Percentiles rank a stretch among this genome's conserved stretches.
These are phyloP conservation scores for Megaustenia siamemsis DNA, from an alignment of 2,888 invertebrate genomes.

Conservation along the genomic window DNA sequence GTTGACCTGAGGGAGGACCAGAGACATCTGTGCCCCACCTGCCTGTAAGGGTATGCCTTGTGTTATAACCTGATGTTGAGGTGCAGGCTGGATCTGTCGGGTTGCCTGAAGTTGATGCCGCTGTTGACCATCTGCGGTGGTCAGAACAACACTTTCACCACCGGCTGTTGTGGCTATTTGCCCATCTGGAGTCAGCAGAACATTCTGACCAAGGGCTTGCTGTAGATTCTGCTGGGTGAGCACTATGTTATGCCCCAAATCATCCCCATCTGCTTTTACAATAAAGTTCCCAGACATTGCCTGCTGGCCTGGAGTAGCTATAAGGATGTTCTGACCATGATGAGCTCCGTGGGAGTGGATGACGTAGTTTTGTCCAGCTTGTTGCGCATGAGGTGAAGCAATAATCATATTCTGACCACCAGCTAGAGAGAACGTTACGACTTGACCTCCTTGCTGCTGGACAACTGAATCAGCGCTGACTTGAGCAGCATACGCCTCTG, in stretches of 20 bases:
- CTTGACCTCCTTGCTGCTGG: slow-evolving; percentile 45
- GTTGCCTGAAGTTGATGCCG: slow-evolving; percentile 40
- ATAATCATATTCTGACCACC: slow-evolving; percentile 60
- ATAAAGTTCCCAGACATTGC: slow-evolving; percentile 53
- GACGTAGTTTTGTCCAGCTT: slow-evolving; percentile 55
- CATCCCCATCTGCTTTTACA: slow-evolving; percentile 57
- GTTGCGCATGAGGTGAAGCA: slow-evolving; percentile 57
- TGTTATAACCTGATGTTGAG: slow-evolving; percentile 36
- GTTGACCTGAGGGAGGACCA: slow-evolving; percentile 56
- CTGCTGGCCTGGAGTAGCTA: slow-evolving; percentile 57
- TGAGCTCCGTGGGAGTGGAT: slow-evolving; percentile 52
- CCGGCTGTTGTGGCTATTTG: slow-evolving; percentile 51
- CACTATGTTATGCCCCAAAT: slow-evolving; percentile 57
- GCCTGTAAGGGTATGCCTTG: slow-evolving; percentile 48
- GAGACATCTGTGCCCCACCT: slow-evolving; percentile 50
- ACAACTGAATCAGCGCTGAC: slow-evolving; percentile 44
- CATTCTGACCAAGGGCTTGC: slow-evolving; percentile 54
- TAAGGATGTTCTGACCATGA: slow-evolving; percentile 57
- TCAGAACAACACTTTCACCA: slow-evolving; percentile 42
- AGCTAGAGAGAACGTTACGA: slow-evolving; percentile 55
- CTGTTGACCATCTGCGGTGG: slow-evolving; percentile 53
- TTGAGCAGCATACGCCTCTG: slow-evolving; percentile 46
- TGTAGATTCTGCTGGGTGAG: slow-evolving; percentile 58
- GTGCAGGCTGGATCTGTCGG: slow-evolving; percentile 46
- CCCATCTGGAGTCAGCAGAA: slow-evolving; percentile 54